Conservation (phyloP, 2,888 invertebrate genomes). For the Cryptocephalus primarius region DNA sequence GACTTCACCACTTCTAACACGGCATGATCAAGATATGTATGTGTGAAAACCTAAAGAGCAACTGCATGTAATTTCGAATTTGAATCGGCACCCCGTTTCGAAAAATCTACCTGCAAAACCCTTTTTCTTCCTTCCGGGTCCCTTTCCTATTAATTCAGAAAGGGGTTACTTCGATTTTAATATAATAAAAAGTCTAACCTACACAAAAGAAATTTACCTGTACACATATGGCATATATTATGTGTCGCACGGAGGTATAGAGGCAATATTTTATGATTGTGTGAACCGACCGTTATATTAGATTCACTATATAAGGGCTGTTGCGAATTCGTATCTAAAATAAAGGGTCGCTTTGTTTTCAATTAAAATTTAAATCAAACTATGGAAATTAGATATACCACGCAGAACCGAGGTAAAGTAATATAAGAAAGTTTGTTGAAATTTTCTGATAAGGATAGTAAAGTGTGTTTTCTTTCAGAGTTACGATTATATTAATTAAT, state of each 20-base stretch:
- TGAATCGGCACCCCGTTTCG: conserved; percentile 23
- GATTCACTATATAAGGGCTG: neutral
- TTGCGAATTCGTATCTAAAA: neutral
- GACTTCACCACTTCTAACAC: conserved; percentile 1
- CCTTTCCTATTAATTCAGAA: conserved; percentile 22
- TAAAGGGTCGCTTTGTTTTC: too few species aligned
- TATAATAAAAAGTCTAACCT: conserved; percentile 22
- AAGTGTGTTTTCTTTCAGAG: too few species aligned
- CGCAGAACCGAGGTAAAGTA: too few species aligned
- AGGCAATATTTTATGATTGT: too few species aligned
- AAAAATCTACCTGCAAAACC: conserved; percentile 36
- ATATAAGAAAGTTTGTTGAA: too few species aligned
- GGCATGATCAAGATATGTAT: conserved; percentile 24
- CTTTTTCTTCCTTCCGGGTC: conserved; percentile 36
- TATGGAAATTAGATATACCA: too few species aligned
- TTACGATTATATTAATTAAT: too few species aligned
- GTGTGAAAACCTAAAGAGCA: conserved; percentile 30
- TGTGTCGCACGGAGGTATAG: conserved; percentile 3
- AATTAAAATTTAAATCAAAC: too few species aligned
- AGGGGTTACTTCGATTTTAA: conserved; percentile 33
- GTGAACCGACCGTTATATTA: too few species aligned
- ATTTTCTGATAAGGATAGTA: too few species aligned
- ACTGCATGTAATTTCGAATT: conserved; percentile 32
- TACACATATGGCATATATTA: conserved; percentile 32
- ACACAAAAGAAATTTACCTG: conserved; percentile 32